These are phyloP conservation scores for Ypsolopha scabrella DNA, from an alignment of 2,888 invertebrate genomes.

Conservation along the genomic window DNA sequence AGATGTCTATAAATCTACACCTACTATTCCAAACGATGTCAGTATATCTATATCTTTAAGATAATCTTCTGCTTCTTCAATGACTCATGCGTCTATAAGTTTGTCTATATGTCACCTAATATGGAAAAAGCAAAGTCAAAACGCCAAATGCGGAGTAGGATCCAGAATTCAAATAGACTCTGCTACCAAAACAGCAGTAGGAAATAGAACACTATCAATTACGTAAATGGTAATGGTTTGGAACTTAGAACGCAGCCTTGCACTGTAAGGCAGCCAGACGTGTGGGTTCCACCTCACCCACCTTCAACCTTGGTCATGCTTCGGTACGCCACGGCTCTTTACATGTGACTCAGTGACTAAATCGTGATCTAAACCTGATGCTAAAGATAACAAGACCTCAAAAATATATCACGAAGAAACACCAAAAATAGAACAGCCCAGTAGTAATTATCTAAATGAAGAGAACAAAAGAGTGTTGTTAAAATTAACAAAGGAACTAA, in stretches of 20 bases:
- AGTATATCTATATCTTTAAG: too few relatives aligned
- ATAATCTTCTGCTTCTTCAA: too few relatives aligned
- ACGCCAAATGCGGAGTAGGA: too few relatives aligned
- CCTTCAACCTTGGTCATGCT: constrained; percentile 3
- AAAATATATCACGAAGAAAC: background rate
- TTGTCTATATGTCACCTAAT: too few relatives aligned
- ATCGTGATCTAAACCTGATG: background rate
- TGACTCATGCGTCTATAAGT: too few relatives aligned
- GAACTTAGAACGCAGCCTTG: background rate
- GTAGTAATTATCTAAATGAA: background rate
- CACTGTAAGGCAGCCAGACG: background rate
- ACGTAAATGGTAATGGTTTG: background rate
- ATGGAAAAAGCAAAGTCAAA: too few relatives aligned
- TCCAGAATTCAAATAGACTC: too few relatives aligned
- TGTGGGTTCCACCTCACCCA: constrained; percentile 1
- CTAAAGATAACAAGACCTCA: background rate
- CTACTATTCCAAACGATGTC: too few relatives aligned
- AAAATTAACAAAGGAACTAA: background rate
- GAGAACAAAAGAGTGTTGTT: background rate
- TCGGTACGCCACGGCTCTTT: background rate
- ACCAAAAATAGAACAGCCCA: background rate
- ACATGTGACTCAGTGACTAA: background rate
- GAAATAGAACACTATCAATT: background rate
- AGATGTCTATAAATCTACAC: too few relatives aligned
- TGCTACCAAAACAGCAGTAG: background rate